Percentiles rank a stretch among this genome's conserved stretches.
These are phyloP conservation scores for Nephrotoma flavescens DNA, from an alignment of 2,888 invertebrate genomes.

Conservation along the genomic window DNA sequence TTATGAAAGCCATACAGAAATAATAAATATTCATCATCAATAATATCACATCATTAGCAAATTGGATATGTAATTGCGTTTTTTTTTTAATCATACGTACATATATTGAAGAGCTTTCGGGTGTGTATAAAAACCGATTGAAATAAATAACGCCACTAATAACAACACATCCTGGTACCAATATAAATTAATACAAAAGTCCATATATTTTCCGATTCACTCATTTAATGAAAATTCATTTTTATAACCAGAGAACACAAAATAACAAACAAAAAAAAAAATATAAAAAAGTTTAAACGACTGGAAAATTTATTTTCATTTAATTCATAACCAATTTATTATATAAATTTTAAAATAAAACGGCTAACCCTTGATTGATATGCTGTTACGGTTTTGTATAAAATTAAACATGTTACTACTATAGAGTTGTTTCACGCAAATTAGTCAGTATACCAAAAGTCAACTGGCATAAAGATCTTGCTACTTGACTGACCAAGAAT, in stretches of 20 bases:
- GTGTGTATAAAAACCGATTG: neutral
- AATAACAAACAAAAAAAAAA: neutral
- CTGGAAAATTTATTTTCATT: neutral
- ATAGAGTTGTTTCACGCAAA: too few relatives aligned
- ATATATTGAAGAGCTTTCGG: too few relatives aligned
- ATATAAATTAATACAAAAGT: neutral
- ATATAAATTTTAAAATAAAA: neutral
- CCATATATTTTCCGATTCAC: neutral
- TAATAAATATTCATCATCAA: neutral
- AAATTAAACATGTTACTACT: too few relatives aligned
- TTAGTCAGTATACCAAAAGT: too few relatives aligned
- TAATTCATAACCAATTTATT: neutral
- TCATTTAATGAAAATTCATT: neutral
- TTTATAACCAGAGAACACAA: neutral
- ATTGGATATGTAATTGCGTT: neutral
- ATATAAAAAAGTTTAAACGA: neutral
- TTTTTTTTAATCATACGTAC: neutral
- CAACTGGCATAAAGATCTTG: too few relatives aligned
- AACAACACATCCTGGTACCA: neutral
- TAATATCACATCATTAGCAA: neutral
- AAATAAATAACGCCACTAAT: neutral
- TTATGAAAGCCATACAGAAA: neutral
- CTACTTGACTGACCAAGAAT: too few relatives aligned
- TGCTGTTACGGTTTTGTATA: neutral
- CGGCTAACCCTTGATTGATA: neutral